A percentile compares a stretch with the other conserved stretches of the same genome.
Conservation (phyloP, 2,113 vertebrate species). For the Tachuris rubrigastra region DNA sequence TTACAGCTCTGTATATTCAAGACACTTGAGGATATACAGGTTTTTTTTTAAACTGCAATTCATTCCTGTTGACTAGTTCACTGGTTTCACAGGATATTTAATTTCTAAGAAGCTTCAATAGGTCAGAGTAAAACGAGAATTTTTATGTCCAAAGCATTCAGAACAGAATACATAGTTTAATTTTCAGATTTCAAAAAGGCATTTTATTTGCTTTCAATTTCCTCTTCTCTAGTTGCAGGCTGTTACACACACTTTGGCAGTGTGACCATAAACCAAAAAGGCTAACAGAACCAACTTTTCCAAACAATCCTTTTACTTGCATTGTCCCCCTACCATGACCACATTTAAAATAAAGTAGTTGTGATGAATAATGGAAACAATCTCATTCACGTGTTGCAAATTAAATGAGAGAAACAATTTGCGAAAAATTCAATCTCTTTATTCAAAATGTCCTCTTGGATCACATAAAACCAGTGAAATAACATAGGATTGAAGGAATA, state of each 20-base stretch:
- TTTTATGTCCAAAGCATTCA: background rate
- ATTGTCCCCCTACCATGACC: background rate
- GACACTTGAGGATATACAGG: background rate
- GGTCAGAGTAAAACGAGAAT: background rate
- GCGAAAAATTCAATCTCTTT: constrained; percentile 9
- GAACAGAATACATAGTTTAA: background rate
- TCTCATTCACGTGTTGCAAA: background rate
- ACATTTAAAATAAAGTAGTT: background rate
- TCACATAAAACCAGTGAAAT: background rate
- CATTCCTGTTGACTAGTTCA: background rate
- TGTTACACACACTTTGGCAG: background rate
- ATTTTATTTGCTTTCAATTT: background rate
- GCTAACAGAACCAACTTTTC: background rate
- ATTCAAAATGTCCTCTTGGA: constrained; percentile 32
- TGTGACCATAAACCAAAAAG: background rate
- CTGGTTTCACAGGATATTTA: background rate
- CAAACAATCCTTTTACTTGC: background rate
- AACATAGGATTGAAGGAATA: background rate
- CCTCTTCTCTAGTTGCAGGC: background rate
- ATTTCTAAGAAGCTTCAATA: background rate
- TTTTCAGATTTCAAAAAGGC: background rate
- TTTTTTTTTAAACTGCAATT: background rate
- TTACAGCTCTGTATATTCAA: background rate
- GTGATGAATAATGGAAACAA: background rate
- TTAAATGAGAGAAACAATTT: constrained; percentile 46